Conservation (phyloP, 2,888 invertebrate species). For the Melanostoma mellinum region DNA sequence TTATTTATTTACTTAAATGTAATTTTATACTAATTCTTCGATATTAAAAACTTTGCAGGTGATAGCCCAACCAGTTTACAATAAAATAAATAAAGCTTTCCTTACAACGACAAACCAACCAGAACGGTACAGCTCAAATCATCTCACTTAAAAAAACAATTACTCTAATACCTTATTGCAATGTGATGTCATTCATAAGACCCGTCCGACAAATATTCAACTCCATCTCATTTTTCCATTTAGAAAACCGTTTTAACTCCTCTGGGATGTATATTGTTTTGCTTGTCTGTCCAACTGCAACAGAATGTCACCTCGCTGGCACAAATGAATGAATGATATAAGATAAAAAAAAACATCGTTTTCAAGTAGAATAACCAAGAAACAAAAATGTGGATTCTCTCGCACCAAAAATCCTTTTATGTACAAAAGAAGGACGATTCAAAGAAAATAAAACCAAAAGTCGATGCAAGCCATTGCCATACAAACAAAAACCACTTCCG, state of each 20-base stretch:
- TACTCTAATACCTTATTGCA: too few relatives aligned
- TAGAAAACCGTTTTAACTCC: constrained; percentile 2
- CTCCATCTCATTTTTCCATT: constrained; percentile 20
- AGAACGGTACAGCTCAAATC: too few relatives aligned
- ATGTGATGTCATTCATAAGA: too few relatives aligned
- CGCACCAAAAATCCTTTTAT: neutral
- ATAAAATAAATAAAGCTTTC: too few relatives aligned
- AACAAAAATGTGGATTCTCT: constrained; percentile 6
- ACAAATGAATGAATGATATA: constrained; percentile 53
- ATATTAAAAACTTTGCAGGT: too few relatives aligned
- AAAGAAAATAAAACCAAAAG: constrained; percentile 38
- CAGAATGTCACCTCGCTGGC: constrained; percentile 51
- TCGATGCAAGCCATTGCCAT: constrained; percentile 34
- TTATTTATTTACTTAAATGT: too few relatives aligned
- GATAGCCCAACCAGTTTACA: too few relatives aligned
- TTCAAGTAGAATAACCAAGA: constrained; percentile 27
- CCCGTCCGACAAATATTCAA: too few relatives aligned
- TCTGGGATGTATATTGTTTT: constrained; percentile 6
- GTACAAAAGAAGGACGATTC: constrained; percentile 9
- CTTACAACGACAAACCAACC: too few relatives aligned
- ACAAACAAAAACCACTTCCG: constrained; percentile 57
- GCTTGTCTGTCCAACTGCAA: constrained; percentile 46
- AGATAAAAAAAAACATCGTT: neutral
- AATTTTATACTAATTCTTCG: too few relatives aligned
- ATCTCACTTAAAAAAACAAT: too few relatives aligned